Evolutionary conservation across 2,797 vertebrate genomes (phyloP).

Genomic region (Smutsia gigantea): DNA sequence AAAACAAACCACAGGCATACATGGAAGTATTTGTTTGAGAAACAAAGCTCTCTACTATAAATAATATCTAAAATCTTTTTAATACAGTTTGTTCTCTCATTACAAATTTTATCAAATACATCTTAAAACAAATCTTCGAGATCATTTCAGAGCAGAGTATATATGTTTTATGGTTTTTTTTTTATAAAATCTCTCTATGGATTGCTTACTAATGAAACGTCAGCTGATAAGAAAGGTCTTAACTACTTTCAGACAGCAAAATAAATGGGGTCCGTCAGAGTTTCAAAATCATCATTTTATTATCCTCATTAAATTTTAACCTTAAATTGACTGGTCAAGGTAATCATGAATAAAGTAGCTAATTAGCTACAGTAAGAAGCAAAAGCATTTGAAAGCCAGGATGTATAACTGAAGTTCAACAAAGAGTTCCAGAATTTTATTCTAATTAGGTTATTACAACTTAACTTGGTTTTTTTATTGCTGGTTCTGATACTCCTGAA

Average conservation of each 20-base stretch:
- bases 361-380: not conserved
- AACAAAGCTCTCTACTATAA: not conserved
- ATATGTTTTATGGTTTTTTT: slow-evolving; percentile 39
- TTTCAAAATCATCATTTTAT: not conserved
- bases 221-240: slow-evolving; percentile 57
- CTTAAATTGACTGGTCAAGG: not conserved
- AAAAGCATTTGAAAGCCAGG: not conserved
- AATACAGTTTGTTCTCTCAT: not conserved
- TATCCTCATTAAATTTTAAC: slow-evolving; percentile 3
- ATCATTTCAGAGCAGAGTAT: not conserved
- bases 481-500: not conserved
- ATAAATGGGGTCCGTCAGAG: not conserved
- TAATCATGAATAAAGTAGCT: not conserved
- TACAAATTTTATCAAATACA: not conserved
- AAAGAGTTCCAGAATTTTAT: not conserved
- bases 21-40: not conserved
- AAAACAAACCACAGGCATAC: not conserved
- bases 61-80: not conserved
- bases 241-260: not conserved
- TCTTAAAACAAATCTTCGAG: slow-evolving; percentile 46
- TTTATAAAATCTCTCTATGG: slow-evolving; percentile 61
- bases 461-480: not conserved
- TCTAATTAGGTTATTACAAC: no score
- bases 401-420: not conserved
- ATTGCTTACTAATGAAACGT: slow-evolving; percentile 73